Evolutionary conservation across 1,140 invertebrate genomes (phyloP), one percentile per base, ranked within the genome.

Genomic region (Anadara kagoshimensis): DNA sequence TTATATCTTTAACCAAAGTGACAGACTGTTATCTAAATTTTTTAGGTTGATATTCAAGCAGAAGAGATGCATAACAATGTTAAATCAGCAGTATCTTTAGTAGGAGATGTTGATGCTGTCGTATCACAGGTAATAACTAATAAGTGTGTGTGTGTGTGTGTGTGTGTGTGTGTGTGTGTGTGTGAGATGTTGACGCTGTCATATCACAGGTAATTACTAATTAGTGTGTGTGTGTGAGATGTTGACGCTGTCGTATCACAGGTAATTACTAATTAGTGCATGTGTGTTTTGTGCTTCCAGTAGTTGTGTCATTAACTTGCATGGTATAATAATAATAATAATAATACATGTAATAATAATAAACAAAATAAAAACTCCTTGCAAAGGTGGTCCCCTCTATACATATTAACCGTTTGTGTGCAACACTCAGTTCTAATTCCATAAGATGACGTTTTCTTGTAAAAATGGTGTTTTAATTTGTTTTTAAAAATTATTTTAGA

Each of bases 11-110:
- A 36, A 2, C 2, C 49, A 51, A 51, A 18, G 16, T 51, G 10
- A 20, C 2, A 16, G 10, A 51, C 16, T 51, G 2, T 51, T 51
- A 18, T 18, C 22, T 78, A 44, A 73, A 18, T 58, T 36, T 75
- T 73, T 41, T 84, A 95, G 94, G 93, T 98, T 11, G 97, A 99
- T 84, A 92, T 98, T 65, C 92, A 91, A 67, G 91, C 95, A 4
- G 97, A 98, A 90, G 97, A 99, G 88, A 91, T 98, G 67, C 94
- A 98, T 80, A 98, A 98, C 86, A 97, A 96, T 75, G 91, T 96
- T 0, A 90, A 91, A 54, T 91, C 94, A 0, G 90, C 91, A 51
- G 92, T 96, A 12, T 93, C 94, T 0, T 92, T 97, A 44, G 92
- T 94, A 81, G 94, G 95, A 0, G 95, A 97, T 83, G 92, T 97